Evolutionary conservation across 2,888 invertebrate species (phyloP).

Genomic region (Clistopyga incitator): DNA sequence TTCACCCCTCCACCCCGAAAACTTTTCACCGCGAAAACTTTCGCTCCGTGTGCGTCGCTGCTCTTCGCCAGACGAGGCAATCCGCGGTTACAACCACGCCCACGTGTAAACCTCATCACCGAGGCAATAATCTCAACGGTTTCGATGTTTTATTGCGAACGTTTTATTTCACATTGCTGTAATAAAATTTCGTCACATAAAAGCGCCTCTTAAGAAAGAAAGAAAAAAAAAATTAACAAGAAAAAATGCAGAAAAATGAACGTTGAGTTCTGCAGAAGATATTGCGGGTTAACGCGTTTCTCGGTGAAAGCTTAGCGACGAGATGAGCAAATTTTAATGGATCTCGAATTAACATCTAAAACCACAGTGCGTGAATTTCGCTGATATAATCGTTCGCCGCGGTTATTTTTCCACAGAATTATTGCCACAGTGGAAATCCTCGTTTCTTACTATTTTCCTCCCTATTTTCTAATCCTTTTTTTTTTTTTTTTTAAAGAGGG

Average conservation of each 20-base stretch:
- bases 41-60: constrained; percentile 39
- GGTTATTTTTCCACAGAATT: constrained; percentile 4
- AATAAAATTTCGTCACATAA: constrained; percentile 51
- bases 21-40: constrained; percentile 67
- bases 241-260: no score
- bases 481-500: not conserved
- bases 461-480: not conserved
- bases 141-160: constrained; percentile 38
- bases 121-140: constrained; percentile 29
- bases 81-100: constrained; percentile 50
- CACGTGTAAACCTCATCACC: constrained; percentile 35
- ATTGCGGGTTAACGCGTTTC: not conserved
- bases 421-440: not conserved
- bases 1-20: constrained; percentile 57
- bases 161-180: constrained; percentile 18
- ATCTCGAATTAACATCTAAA: constrained; percentile 4
- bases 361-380: constrained; percentile 25
- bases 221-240: not conserved
- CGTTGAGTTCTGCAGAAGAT: not conserved
- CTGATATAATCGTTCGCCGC: constrained; percentile 16
- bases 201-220: not conserved
- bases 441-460: not conserved
- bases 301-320: constrained; percentile 51
- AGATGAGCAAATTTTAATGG: constrained; percentile 34
- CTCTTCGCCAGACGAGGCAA: constrained; percentile 12